Evolutionary conservation across 2,888 invertebrate genomes (phyloP).

Genomic region (Drosophila ezoana): DNA sequence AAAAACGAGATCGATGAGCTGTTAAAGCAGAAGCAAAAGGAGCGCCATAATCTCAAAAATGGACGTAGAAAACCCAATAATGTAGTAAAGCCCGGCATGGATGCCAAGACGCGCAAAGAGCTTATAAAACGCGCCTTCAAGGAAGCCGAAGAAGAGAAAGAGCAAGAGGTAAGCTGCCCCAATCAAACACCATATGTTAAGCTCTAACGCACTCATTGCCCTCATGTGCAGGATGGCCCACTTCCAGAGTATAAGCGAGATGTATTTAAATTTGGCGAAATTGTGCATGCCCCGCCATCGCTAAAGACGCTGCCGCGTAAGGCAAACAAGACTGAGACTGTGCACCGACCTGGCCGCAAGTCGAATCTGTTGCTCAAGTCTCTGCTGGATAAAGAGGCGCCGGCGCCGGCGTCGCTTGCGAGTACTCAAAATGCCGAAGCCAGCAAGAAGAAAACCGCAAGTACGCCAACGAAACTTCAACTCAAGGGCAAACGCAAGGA

Average conservation of each 20-base stretch:
- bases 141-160: conserved; percentile 77
- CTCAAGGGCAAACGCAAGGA: conserved; percentile 88
- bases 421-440: neutral
- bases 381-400: conserved; percentile 81
- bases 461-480: conserved; percentile 73
- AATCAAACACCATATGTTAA: neutral
- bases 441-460: conserved; percentile 6
- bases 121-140: conserved; percentile 82
- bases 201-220: neutral
- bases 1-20: conserved; percentile 86
- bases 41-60: conserved; percentile 79
- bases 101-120: conserved; percentile 75
- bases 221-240: conserved; percentile 22
- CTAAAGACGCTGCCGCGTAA: conserved; percentile 86
- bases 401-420: neutral
- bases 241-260: conserved; percentile 87
- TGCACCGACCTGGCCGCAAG: conserved; percentile 84
- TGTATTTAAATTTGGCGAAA: conserved; percentile 90
- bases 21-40: conserved; percentile 83
- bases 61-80: conserved; percentile 78
- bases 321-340: conserved; percentile 83
- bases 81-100: conserved; percentile 51
- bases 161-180: conserved; percentile 18
- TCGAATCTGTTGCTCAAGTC: conserved; percentile 86
- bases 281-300: conserved; percentile 90